A percentile compares a stretch with the other conserved stretches of the same genome.
phyloP scores from a whole-genome alignment of 2,888 invertebrate genomes.

The Ephialtes manifestator region DNA sequence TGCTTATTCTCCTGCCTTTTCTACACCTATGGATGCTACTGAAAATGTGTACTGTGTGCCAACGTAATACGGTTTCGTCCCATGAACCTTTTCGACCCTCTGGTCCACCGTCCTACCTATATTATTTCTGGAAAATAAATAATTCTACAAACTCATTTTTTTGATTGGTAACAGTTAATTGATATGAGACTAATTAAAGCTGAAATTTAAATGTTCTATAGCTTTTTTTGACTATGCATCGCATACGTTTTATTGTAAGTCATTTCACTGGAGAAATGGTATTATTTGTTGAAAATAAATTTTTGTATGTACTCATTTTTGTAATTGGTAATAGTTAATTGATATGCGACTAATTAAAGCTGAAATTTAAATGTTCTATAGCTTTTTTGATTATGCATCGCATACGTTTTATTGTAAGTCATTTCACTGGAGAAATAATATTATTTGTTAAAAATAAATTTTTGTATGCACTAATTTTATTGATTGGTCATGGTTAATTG shows the following conservation, averaged over 20 bases:
- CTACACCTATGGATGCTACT: conserved; percentile 26
- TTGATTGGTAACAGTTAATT: background rate
- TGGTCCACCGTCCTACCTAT: too few relatives aligned
- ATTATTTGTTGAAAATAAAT: conserved; percentile 6
- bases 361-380: background rate
- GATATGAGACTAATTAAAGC: background rate
- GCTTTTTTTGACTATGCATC: too few relatives aligned
- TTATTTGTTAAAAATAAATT: conserved; percentile 2
- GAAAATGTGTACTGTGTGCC: conserved; percentile 6
- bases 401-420: too few relatives aligned
- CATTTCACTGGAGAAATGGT: background rate
- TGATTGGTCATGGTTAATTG: background rate
- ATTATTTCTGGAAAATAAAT: conserved; percentile 6
- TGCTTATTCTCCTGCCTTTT: conserved; percentile 25
- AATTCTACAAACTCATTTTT: background rate
- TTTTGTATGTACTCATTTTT: background rate
- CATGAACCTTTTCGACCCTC: background rate
- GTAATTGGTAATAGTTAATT: background rate
- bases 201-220: background rate
- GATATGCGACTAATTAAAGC: background rate
- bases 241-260: too few relatives aligned
- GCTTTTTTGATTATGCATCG: too few relatives aligned
- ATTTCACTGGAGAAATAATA: background rate
- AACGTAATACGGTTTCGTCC: background rate
- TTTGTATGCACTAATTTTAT: background rate